Evolutionary conservation across 1,140 invertebrate species (phyloP), one percentile per base, ranked within the genome.

Genomic region (Nixonia krombeini): DNA sequence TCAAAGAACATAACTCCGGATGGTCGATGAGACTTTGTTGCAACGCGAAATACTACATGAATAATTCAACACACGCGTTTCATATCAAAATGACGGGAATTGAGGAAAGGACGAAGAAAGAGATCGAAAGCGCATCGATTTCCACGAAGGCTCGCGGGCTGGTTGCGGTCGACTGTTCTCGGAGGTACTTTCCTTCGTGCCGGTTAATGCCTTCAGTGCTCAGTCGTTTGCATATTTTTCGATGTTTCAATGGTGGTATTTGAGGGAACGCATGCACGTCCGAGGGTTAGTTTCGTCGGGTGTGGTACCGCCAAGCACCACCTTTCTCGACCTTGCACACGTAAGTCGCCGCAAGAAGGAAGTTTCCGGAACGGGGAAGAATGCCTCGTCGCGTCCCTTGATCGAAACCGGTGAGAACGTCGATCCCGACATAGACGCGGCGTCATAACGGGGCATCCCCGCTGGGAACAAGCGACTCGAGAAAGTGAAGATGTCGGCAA

Each of bases 161-260:
- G 21, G 6, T 21, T 21, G 21, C 21, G 21, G 21, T 6, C 2
- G 2, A 6, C 6, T 3, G 6, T 21, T 21, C 21, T 6, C 21
- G 6, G 21, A 21, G 47, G 53, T 37, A 62, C 44, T 57, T 42
- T 42, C 53, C 57, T 71, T 67, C 70, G 70, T 74, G 69, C 68
- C 66, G 66, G 63, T 69, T 75, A 78, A 76, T 78, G 71, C 58
- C 75, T 73, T n/a, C n/a, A n/a, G 72, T 75, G 69, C 46, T 53
- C 56, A 64, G 75, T 75, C 74, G 76, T 78, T 78, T 75, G 73
- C 72, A 77, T 75, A 78, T 77, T 78, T 78, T 75, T 76, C 75
- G 72, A 74, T 75, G 74, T 65, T 70, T 46, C 57, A 45, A 52
- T 58, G 44, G 65, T 58, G 40, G 55, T 51, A 23, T 49, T 56